Percentiles rank a stretch among this genome's conserved stretches.
Evolutionary conservation across 2,888 invertebrate species (phyloP).

Genomic region (Andrena bicolor): DNA sequence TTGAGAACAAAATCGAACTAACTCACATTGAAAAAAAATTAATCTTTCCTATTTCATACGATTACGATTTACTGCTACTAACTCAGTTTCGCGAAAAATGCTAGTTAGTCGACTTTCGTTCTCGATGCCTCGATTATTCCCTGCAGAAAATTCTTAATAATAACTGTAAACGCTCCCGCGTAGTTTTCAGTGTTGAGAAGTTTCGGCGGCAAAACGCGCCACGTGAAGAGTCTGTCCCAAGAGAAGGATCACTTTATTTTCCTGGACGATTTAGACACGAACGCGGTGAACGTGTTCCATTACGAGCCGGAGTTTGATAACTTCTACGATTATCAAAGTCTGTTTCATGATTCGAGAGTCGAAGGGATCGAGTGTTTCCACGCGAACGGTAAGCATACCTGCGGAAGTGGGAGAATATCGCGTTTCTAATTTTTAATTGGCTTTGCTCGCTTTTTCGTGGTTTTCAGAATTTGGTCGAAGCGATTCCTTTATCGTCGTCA

Average conservation of each 20-base stretch:
- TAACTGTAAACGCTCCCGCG: background rate
- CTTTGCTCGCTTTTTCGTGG: conserved; percentile 4
- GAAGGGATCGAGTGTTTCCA: conserved; percentile 75
- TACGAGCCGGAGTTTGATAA: conserved; percentile 71
- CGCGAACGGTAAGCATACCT: conserved; percentile 69
- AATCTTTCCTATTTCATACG: no score
- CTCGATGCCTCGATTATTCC: background rate
- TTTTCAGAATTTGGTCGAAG: conserved; percentile 67
- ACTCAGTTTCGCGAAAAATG: no score
- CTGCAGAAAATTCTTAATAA: background rate
- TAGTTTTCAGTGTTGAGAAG: conserved; percentile 72
- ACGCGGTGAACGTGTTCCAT: conserved; percentile 74
- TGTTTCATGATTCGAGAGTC: conserved; percentile 71
- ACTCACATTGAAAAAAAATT: no score
- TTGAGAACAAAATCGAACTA: no score
- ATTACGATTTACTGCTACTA: no score
- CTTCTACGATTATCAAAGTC: conserved; percentile 77
- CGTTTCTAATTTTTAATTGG: background rate
- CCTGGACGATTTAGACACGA: conserved; percentile 73
- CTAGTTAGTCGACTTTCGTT: no score
- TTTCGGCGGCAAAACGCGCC: conserved; percentile 74
- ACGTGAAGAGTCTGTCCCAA: conserved; percentile 70
- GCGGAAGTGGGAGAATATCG: background rate
- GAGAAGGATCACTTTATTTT: conserved; percentile 73
- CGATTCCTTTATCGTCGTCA: conserved; percentile 72